A percentile compares a stretch with the other conserved stretches of the same genome.
Conservation (phyloP, 2,888 invertebrate species). For the Frankliniella intonsa region DNA sequence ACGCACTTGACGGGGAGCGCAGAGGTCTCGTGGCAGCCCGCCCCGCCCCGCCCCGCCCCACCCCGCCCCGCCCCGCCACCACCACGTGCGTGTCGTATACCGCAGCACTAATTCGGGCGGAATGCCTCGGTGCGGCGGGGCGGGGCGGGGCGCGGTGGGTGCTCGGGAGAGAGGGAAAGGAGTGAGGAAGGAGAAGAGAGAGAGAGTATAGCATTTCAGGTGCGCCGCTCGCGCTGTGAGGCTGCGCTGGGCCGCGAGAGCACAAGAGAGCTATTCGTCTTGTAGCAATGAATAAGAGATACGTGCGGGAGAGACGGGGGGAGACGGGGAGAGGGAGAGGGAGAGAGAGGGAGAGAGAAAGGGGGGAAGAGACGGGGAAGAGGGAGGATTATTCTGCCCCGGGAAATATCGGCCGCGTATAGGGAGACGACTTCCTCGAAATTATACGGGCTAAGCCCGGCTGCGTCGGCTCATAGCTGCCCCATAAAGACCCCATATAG, state of each 20-base stretch:
- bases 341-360: background rate
- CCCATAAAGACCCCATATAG: too few relatives aligned
- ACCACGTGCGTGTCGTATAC: too few relatives aligned
- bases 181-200: too few relatives aligned
- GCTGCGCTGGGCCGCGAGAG: background rate
- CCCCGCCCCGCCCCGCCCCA: too few relatives aligned
- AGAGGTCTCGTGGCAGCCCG: too few relatives aligned
- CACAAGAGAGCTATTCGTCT: conserved; percentile 13
- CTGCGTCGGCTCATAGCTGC: background rate
- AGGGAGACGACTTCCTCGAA: conserved; percentile 7
- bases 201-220: background rate
- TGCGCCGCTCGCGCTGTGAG: background rate
- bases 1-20: too few relatives aligned
- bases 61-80: too few relatives aligned
- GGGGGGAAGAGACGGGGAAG: background rate
- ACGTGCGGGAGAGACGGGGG: background rate
- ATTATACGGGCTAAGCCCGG: conserved; percentile 1
- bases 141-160: too few relatives aligned
- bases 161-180: too few relatives aligned
- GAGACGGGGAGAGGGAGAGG: background rate
- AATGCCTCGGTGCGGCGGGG: too few relatives aligned
- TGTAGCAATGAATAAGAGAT: conserved; percentile 22
- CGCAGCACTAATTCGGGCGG: too few relatives aligned
- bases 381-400: background rate
- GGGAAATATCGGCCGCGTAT: conserved; percentile 17